These are phyloP conservation scores for Sebastes paucispinis DNA, from an alignment of 2,797 vertebrate genomes.

Conservation along the genomic window DNA sequence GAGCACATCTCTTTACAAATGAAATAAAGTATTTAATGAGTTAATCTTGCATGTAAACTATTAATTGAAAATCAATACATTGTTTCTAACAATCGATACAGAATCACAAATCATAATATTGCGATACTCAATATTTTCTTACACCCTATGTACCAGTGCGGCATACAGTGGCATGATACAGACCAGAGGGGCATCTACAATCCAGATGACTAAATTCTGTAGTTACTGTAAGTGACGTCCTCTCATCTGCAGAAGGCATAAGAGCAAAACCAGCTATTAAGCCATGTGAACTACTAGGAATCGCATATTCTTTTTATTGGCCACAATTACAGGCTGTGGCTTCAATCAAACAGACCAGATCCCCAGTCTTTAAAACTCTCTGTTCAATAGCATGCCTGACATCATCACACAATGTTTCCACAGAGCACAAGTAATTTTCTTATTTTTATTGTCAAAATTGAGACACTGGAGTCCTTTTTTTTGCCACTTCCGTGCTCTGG, in stretches of 20 bases:
- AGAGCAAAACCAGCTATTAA: slow-evolving; percentile 32
- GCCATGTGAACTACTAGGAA: slow-evolving; percentile 8
- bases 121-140: too few relatives aligned
- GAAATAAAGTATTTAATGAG: rapidly evolving
- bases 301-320: slow-evolving; percentile 22
- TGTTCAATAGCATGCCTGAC: slow-evolving; percentile 24
- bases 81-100: too few relatives aligned
- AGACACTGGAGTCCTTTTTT: slow-evolving; percentile 3
- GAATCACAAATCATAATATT: too few relatives aligned
- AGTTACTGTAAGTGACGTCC: neutral
- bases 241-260: slow-evolving; percentile 21
- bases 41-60: too few relatives aligned
- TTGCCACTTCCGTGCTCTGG: neutral
- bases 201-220: neutral
- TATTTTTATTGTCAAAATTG: slow-evolving; percentile 9
- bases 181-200: neutral
- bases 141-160: neutral
- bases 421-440: neutral
- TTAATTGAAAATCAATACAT: too few relatives aligned
- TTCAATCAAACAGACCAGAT: slow-evolving; percentile 30
- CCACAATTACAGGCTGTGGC: slow-evolving; percentile 39
- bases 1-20: too few relatives aligned
- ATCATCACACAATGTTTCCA: slow-evolving; percentile 42
- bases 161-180: neutral
- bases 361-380: slow-evolving; percentile 14